Conservation (phyloP, 2,113 vertebrate genomes). For the Aldabrachelys gigantea region DNA sequence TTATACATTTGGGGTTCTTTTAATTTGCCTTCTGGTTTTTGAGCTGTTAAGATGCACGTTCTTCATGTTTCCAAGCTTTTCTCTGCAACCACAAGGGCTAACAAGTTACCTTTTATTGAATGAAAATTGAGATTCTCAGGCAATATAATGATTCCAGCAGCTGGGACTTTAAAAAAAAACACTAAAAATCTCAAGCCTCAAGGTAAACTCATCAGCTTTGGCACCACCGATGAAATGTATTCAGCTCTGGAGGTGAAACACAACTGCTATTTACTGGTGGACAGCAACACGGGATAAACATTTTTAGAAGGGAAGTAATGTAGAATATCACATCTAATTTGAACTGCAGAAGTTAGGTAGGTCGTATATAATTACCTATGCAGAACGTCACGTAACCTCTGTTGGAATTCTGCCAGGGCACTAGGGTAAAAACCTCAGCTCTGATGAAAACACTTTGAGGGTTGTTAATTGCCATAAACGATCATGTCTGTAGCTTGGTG, state of each 20-base stretch:
- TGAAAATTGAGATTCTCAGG: slow-evolving; percentile 48
- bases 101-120: slow-evolving; percentile 50
- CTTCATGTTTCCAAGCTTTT: slow-evolving; percentile 34
- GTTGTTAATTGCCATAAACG: slow-evolving; percentile 40
- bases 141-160: slow-evolving; percentile 18
- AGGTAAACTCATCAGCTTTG: slow-evolving; percentile 32
- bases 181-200: neutral
- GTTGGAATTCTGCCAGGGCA: slow-evolving; percentile 45
- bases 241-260: neutral
- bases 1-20: neutral
- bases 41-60: slow-evolving; percentile 62
- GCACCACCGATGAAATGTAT: neutral
- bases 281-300: neutral
- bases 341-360: neutral
- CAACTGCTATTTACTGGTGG: neutral
- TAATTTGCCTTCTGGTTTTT: slow-evolving; percentile 72
- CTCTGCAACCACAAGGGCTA: slow-evolving; percentile 26
- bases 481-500: neutral
- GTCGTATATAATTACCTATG: neutral
- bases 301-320: neutral
- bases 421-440: slow-evolving; percentile 43
- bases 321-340: neutral
- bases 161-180: slow-evolving; percentile 9
- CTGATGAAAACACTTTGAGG: slow-evolving; percentile 34
- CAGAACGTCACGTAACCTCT: neutral